A percentile compares a stretch with the other conserved stretches of the same genome.
phyloP scores from a whole-genome alignment of 92 coral and sea anemone species.

The Parazoanthus atlanticus region DNA sequence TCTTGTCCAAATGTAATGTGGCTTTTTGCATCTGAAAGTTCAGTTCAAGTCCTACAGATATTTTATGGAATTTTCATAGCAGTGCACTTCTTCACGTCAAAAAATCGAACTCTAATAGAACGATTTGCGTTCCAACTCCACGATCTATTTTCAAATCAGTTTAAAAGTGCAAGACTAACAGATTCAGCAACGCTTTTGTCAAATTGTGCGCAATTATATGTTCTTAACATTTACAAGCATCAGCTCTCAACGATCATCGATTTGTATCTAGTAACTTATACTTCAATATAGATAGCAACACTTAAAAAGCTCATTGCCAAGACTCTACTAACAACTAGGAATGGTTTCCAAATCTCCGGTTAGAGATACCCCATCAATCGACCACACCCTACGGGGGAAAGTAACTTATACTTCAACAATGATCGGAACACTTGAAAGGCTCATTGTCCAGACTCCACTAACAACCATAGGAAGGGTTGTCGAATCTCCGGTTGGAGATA shows the following conservation, averaged over 20 bases:
- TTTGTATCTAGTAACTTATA: background rate
- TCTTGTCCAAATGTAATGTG: too few species aligned
- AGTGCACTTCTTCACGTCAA: too few species aligned
- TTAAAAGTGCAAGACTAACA: too few species aligned
- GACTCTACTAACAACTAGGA: conserved; percentile 11
- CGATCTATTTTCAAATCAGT: too few species aligned
- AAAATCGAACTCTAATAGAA: too few species aligned
- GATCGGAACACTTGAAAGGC: conserved; percentile 9
- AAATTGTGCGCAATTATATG: too few species aligned
- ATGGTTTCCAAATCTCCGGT: conserved; percentile 6
- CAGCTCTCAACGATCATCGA: background rate
- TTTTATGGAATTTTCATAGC: too few species aligned
- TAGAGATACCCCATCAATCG: background rate
- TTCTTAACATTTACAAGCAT: background rate
- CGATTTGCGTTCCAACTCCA: too few species aligned
- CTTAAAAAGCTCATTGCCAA: background rate
- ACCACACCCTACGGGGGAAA: conserved; percentile 29
- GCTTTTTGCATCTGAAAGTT: too few species aligned
- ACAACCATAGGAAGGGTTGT: conserved; percentile 1
- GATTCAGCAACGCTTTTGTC: too few species aligned
- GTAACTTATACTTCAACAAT: background rate
- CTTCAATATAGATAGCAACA: background rate
- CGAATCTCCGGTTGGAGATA: conserved; percentile 25
- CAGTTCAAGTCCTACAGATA: too few species aligned
- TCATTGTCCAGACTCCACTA: conserved; percentile 10